phyloP scores from a whole-genome alignment of 2,797 vertebrate species.

The Furcifer pardalis region DNA sequence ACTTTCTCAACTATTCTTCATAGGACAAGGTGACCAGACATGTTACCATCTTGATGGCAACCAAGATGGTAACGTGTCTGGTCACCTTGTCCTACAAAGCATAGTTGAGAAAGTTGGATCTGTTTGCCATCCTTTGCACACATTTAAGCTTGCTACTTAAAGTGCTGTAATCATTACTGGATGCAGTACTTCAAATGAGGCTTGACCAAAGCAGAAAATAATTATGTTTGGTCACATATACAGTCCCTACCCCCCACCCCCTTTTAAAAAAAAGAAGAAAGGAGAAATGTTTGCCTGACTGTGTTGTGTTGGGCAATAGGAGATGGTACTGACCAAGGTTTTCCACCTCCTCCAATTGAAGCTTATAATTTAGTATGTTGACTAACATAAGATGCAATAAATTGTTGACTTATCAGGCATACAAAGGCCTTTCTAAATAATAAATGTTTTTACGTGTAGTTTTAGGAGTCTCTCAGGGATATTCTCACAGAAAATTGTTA shows the following conservation, averaged over 20 bases:
- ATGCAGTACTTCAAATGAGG: background rate
- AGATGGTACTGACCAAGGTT: background rate
- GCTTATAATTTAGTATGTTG: slow-evolving; percentile 26
- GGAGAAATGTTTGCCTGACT: too few species aligned
- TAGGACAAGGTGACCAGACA: background rate
- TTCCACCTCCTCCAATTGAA: background rate
- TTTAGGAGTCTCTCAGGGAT: slow-evolving; percentile 64
- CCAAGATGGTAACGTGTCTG: background rate
- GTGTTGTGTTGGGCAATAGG: background rate
- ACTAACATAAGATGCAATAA: slow-evolving; percentile 55
- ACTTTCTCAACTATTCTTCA: background rate
- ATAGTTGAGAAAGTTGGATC: background rate
- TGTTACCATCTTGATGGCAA: background rate
- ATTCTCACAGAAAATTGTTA: slow-evolving; percentile 63
- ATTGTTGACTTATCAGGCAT: slow-evolving; percentile 68
- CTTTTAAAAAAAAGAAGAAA: too few species aligned
- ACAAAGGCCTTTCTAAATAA: slow-evolving; percentile 66
- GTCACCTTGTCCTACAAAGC: background rate
- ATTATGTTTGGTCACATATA: too few species aligned
- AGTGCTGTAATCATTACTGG: background rate
- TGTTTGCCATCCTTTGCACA: background rate
- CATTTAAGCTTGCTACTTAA: background rate
- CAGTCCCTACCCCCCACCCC: too few species aligned
- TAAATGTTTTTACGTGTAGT: slow-evolving; percentile 72
- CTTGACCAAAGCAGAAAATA: background rate